Base-by-base conservation (phyloP, 2,113 vertebrate species). In the Semnornis frantzii region DNA sequence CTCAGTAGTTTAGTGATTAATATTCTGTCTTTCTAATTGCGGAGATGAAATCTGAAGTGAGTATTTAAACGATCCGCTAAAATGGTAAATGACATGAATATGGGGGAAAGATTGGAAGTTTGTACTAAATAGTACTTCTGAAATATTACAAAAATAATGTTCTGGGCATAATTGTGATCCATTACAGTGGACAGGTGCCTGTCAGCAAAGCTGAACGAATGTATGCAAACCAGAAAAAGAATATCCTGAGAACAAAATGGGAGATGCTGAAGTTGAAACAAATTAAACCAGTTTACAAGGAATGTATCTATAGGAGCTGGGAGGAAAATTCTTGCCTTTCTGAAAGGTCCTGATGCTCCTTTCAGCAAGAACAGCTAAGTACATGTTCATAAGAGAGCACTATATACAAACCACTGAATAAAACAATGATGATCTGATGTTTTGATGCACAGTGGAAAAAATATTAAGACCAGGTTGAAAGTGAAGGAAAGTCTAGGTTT, bases 11-110 rank as follows among this genome's bases (percentile, higher is more conserved):
- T 77, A 33, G 18, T 92, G 73, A 93, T 95, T 96, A 94, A 96
- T 97, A 92, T 63, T 70, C 76, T 91, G 55, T 81, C 33, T 94
- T 44, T 95, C 92, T 94, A 97, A 96, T 94, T 96, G 89, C 62
- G 79, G n/a, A 96, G 64, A 15, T 83, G 69, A 94, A 95, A 77
- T 86, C 80, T 87, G 87, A 96, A 95, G 80, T 13, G 20, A 94
- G 86, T 79, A 44, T 63, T 96, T 66, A 93, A 95, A 87, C 31
- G 60, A 30, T 54, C 59, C 15, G 20, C 50, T 79, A 93, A 96
- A 95, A 96, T 81, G 94, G 81, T 88, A 97, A 97, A 96, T 96
- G 82, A 84, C 34, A 5, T 73, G 73, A 89, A 82, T 82, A 62
- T 82, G 92, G 37, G 85, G 63, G 94, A 94, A 93, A 90, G 72